These are phyloP conservation scores for Percopsis omiscomaycus DNA, from an alignment of 2,797 vertebrate genomes.

Conservation along the genomic window DNA sequence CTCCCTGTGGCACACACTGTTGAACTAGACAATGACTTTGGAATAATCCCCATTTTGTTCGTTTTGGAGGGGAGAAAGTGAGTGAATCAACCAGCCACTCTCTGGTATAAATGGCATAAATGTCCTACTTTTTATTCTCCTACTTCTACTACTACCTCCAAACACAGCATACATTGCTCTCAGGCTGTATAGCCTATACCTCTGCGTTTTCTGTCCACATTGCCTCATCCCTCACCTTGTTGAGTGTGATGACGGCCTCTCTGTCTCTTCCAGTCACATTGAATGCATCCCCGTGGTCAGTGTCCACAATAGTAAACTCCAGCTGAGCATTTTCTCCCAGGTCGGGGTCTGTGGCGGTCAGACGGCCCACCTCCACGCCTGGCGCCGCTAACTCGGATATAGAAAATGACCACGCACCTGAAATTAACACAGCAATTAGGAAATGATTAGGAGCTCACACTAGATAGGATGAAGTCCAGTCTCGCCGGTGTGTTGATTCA, in stretches of 20 bases:
- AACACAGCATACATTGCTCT: background rate
- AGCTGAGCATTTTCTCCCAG: conserved; percentile 85
- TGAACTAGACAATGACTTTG: background rate
- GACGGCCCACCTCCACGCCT: conserved; percentile 85
- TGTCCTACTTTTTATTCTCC: no score
- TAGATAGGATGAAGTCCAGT: conserved; percentile 3
- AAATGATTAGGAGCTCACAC: conserved; percentile 14
- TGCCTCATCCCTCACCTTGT: conserved; percentile 66
- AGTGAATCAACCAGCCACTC: no score
- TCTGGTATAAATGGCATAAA: no score
- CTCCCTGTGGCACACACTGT: background rate
- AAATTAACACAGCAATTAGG: background rate
- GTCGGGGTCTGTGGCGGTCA: conserved; percentile 86
- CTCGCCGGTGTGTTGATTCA: conserved; percentile 15
- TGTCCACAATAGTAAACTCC: conserved; percentile 84
- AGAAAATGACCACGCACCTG: conserved; percentile 89
- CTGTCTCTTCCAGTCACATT: conserved; percentile 80
- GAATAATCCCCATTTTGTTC: no score
- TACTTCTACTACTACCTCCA: no score
- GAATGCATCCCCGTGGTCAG: conserved; percentile 81
- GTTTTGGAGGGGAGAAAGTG: no score
- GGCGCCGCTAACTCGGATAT: conserved; percentile 85
- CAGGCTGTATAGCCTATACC: background rate
- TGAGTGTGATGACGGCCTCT: conserved; percentile 82
- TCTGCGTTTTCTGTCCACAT: background rate